phyloP scores from a whole-genome alignment of 2,888 invertebrate genomes.

The Brassicogethes aeneus region DNA sequence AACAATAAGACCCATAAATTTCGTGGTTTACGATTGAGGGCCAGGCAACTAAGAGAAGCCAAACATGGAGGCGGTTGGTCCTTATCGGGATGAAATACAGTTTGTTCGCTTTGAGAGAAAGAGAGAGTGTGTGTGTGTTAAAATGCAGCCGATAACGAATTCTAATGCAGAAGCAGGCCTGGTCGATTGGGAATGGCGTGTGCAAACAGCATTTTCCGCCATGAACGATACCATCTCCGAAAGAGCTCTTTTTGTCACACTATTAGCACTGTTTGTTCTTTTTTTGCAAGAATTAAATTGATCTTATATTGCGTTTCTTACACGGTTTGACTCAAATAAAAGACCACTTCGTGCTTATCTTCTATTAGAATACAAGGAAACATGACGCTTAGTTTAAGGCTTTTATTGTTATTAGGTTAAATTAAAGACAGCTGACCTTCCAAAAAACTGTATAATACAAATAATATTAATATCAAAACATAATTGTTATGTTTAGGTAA shows the following conservation, averaged over 20 bases:
- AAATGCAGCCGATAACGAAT: constrained; percentile 20
- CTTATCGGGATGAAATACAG: constrained; percentile 9
- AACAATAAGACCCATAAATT: constrained; percentile 2
- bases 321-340: too few relatives aligned
- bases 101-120: constrained; percentile 5
- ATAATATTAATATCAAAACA: too few relatives aligned
- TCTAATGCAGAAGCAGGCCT: constrained; percentile 21
- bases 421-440: too few relatives aligned
- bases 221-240: constrained; percentile 18
- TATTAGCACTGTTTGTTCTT: neutral
- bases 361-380: too few relatives aligned
- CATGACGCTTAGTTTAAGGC: too few relatives aligned
- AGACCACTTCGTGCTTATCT: too few relatives aligned
- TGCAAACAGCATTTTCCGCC: constrained; percentile 20
- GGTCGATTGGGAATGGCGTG: constrained; percentile 15
- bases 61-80: neutral
- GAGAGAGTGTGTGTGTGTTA: constrained; percentile 9
- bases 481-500: too few relatives aligned
- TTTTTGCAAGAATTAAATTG: neutral
- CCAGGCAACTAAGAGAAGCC: neutral
- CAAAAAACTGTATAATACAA: too few relatives aligned
- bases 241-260: neutral
- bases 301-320: too few relatives aligned
- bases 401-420: too few relatives aligned
- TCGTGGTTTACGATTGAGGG: neutral